Percentiles rank a stretch among this genome's conserved stretches.
Conservation (phyloP, 2,797 vertebrate genomes). For the Avahi laniger region DNA sequence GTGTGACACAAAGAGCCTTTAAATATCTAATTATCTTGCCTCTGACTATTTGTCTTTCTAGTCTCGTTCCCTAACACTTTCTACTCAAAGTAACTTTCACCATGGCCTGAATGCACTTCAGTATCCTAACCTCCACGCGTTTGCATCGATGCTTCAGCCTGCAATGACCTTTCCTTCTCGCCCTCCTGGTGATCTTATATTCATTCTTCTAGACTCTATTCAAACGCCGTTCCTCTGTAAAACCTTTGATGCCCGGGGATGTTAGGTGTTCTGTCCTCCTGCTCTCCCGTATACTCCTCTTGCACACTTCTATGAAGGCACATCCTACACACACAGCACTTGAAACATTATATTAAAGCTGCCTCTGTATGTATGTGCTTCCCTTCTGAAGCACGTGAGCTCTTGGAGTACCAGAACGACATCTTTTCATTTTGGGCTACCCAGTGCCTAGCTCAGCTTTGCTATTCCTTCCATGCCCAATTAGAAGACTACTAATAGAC, state of each 20-base stretch:
- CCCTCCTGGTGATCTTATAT: not conserved
- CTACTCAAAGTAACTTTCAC: not conserved
- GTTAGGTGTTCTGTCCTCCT: not conserved
- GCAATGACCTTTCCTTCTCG: not conserved
- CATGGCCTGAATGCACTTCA: not conserved
- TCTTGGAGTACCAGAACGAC: not conserved
- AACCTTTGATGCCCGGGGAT: not conserved
- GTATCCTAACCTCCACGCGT: not conserved
- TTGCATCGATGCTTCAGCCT: not conserved
- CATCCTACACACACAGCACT: rapidly evolving
- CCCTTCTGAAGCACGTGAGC: not conserved
- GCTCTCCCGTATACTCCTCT: not conserved
- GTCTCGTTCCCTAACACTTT: not conserved
- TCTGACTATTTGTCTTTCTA: not conserved
- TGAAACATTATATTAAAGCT: not conserved
- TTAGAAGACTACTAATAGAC: not conserved
- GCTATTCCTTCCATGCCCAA: not conserved
- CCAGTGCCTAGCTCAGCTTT: not conserved
- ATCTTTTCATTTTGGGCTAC: not conserved
- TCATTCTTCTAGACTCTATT: not conserved
- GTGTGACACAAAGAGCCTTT: not conserved
- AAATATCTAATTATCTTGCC: not conserved
- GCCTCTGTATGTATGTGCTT: not conserved
- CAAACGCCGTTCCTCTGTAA: not conserved
- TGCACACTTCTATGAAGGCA: not conserved